Conservation (phyloP, 1,140 invertebrate genomes). For the Drosophila leontia region DNA sequence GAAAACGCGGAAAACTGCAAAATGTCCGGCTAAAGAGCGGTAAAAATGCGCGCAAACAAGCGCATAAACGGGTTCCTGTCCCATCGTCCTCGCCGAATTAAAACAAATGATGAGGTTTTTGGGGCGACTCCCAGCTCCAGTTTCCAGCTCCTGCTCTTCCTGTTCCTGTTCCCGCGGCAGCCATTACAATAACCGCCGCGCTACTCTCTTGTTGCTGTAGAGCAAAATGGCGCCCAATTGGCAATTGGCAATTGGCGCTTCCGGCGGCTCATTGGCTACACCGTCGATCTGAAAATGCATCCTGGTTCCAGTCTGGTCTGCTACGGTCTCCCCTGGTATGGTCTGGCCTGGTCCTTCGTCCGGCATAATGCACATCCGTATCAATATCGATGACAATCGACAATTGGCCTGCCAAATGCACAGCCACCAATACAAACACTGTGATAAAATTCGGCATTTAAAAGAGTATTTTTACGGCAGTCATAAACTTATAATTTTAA, state of each 20-base stretch:
- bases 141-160: not conserved
- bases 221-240: conserved; percentile 78
- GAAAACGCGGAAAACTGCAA: conserved; percentile 14
- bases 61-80: conserved; percentile 60
- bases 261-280: conserved; percentile 76
- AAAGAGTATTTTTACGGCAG: not conserved
- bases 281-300: conserved; percentile 36
- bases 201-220: conserved; percentile 31
- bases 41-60: conserved; percentile 76
- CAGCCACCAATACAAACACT: conserved; percentile 40
- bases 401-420: conserved; percentile 75
- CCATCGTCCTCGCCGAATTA: conserved; percentile 46
- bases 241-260: conserved; percentile 80
- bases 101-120: conserved; percentile 80
- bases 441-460: conserved; percentile 4
- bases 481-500: not conserved
- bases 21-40: conserved; percentile 31
- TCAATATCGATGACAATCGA: conserved; percentile 79
- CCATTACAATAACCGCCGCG: conserved; percentile 38
- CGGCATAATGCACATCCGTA: conserved; percentile 76
- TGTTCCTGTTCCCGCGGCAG: conserved; percentile 1
- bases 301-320: conserved; percentile 6
- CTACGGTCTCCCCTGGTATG: not conserved
- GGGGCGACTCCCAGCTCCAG: conserved; percentile 7
- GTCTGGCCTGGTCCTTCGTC: conserved; percentile 18